Conservation (phyloP, 2,888 invertebrate species). For the Synergus laeviventris region DNA sequence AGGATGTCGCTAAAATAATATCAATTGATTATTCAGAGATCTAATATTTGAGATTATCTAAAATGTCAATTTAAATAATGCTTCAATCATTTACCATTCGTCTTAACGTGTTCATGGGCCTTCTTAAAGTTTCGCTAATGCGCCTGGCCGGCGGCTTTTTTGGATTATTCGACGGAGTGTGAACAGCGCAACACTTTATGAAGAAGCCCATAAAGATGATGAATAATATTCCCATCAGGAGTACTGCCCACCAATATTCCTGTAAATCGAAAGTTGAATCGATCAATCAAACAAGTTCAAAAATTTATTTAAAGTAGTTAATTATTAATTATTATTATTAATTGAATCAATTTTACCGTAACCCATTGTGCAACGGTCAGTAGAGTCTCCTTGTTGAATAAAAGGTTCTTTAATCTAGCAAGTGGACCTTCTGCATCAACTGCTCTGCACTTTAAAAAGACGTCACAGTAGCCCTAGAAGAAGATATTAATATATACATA, state of each 20-base stretch:
- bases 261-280: slow-evolving; percentile 63
- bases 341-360: slow-evolving; percentile 78
- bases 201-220: slow-evolving; percentile 98
- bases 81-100: slow-evolving; percentile 82
- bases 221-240: slow-evolving; percentile 93
- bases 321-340: neutral
- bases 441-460: slow-evolving; percentile 98
- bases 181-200: slow-evolving; percentile 99
- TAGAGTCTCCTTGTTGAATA: slow-evolving; percentile 93
- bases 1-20: slow-evolving; percentile 74
- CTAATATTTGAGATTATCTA: neutral
- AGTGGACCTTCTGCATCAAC: slow-evolving; percentile 99
- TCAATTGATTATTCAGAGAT: neutral
- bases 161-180: slow-evolving; percentile 99
- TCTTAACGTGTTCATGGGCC: slow-evolving; percentile 93
- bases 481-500: neutral
- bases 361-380: slow-evolving; percentile 94
- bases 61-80: neutral
- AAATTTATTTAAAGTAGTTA: neutral
- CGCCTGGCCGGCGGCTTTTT: slow-evolving; percentile 96
- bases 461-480: slow-evolving; percentile 97
- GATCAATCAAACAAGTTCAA: too few relatives aligned
- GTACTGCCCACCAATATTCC: slow-evolving; percentile 97
- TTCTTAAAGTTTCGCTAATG: slow-evolving; percentile 92
- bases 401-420: slow-evolving; percentile 95